Base-by-base conservation (phyloP, 2,888 invertebrate genomes). In the Parapristionchus giblindavisi region DNA sequence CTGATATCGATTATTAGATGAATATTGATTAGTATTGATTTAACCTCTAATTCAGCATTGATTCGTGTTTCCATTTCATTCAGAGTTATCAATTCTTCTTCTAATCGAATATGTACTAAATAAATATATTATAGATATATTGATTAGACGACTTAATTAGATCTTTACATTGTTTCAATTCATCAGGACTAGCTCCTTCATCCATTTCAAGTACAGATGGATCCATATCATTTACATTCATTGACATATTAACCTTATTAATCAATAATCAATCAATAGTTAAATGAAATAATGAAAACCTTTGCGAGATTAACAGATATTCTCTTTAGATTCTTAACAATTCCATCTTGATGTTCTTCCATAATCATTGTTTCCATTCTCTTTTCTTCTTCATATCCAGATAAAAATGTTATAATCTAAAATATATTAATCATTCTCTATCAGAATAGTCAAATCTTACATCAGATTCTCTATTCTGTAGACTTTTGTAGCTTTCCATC, bases 61-160 rank as follows among this genome's bases (percentile, higher is more conserved):
- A 83, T 66, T 11, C 80, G 65, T 43, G 77, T 54, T 60, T 86
- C 82, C 78, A 82, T 80, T 58, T 85, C 84, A 24, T 81, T 79
- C 14, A 84, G 52, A 11, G 76, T 76, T 24, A 84, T 81, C 38
- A 85, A 60, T 58, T 86, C 86, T 48, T 85, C 85, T 78, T 86
- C 85, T 17, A 86, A 79, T 2, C 85, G 81, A 54, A 85, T 78
- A 63, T 85, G 84, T 70, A 83, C 85, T 85, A 61, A 76, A 84
- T 77, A 34, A 60, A 51, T 48, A 21, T 11, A 11, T 48, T 48
- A 14, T 21, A 21, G 6, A 60, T 29, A 48, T 2, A 24, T 17
- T 38, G 5, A 38, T 24, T 6, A 3, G 27, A 63, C 11, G 29
- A 34, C 14, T 48, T 17, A 43, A 38, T 65, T 24, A 4, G 5